Evolutionary conservation across 2,113 vertebrate species (phyloP), one percentile per base, ranked within the genome.

Genomic region (Caranx ignobilis): DNA sequence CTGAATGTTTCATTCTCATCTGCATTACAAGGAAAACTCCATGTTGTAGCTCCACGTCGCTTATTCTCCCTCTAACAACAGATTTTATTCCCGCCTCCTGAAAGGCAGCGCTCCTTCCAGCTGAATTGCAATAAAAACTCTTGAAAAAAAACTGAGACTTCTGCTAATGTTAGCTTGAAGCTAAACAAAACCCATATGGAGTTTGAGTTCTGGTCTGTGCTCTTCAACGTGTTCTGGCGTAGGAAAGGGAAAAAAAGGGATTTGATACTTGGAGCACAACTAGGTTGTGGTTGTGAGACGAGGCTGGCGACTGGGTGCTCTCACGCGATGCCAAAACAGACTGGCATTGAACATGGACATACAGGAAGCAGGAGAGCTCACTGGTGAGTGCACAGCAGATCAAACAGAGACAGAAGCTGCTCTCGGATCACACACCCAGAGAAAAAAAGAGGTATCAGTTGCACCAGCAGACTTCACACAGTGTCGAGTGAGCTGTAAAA

Each of bases 251-350:
- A 43, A 66, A 48, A 76, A 67, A 31, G 32, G 59, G 56, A 82
- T 82, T 77, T 75, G 57, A 50, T 57, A 48, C 34, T 63, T 89
- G 86, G 77, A 91, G 57, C 2, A 4, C 11, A 12, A 87, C 73
- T 77, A 85, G 83, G 69, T 11, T 84, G 86, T 54, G 84, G 84
- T 77, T 84, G 68, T 47, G 71, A 77, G 82, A 81, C 57, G 26
- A 18, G 67, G 21, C 66, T 57, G 68, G 16, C 8, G 26, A 85
- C 26, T 26, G 37, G 41, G n/a, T 11, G 71, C 78, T 87, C 80
- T 86, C 86, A 90, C 71, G 80, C 85, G 2, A 70, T 34, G 19
- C 43, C 34, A 55, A 54, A 76, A 34, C 21, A 50, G n/a, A 69
- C 64, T 5, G 84, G 70, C 77, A 86, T 26, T 3, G 32, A 55